Evolutionary conservation across 2,888 invertebrate genomes (phyloP).

Genomic region (Phengaris alcon): DNA sequence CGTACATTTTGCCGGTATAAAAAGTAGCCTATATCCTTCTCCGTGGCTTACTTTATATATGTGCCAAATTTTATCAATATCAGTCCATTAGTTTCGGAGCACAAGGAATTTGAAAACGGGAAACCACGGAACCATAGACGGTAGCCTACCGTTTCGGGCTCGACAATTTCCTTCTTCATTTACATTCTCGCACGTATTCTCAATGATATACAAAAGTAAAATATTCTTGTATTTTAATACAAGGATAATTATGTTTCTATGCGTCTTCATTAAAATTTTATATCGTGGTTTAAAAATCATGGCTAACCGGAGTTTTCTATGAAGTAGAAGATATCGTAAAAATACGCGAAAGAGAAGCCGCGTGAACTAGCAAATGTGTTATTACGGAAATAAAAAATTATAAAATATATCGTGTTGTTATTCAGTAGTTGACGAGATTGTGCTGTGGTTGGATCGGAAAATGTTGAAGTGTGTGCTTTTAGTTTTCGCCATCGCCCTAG

Average conservation of each 20-base stretch:
- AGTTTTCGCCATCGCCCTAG: constrained; percentile 38
- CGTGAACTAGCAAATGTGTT: background rate
- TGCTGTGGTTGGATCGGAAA: background rate
- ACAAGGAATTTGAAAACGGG: background rate
- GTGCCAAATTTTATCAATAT: too few relatives aligned
- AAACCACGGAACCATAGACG: background rate
- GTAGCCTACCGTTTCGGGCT: background rate
- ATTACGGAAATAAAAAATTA: background rate
- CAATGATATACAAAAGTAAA: background rate
- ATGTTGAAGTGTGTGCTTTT: constrained; percentile 36
- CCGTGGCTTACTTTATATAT: too few relatives aligned
- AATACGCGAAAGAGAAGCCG: background rate
- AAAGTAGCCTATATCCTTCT: too few relatives aligned
- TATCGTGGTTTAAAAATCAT: too few relatives aligned
- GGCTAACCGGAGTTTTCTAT: background rate
- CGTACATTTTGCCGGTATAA: too few relatives aligned
- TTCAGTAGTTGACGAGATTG: background rate
- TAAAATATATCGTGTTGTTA: background rate
- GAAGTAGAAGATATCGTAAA: background rate
- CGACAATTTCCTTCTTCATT: background rate
- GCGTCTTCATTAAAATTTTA: background rate
- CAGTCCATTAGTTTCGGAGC: too few relatives aligned
- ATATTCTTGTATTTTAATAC: background rate
- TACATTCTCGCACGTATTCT: background rate
- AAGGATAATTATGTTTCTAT: background rate